A percentile compares a stretch with the other conserved stretches of the same genome.
Evolutionary conservation across 1,140 invertebrate species (phyloP).

Genomic region (Manduca sexta): DNA sequence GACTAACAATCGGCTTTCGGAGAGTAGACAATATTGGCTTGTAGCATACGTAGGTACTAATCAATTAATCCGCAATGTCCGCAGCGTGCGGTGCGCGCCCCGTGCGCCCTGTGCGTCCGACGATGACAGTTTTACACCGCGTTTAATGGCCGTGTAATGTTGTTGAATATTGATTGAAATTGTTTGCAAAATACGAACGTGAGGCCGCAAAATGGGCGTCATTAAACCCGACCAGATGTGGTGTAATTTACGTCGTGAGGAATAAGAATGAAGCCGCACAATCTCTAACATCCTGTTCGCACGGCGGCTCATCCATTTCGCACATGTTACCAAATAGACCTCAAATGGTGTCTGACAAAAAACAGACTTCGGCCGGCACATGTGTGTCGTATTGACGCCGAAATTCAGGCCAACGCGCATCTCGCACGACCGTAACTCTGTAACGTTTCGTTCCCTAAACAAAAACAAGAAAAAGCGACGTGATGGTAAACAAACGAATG

Average conservation of each 20-base stretch:
- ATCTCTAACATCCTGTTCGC: conserved; percentile 38
- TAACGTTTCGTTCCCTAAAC: conserved; percentile 1
- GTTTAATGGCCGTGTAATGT: neutral
- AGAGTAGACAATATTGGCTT: conserved; percentile 31
- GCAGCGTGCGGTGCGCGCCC: neutral
- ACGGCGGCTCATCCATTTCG: conserved; percentile 38
- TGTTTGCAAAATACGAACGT: neutral
- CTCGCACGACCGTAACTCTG: conserved; percentile 18
- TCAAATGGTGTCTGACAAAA: conserved; percentile 62
- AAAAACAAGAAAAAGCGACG: conserved; percentile 12
- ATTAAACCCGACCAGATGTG: too few species aligned
- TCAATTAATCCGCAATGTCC: conserved; percentile 32
- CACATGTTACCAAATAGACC: conserved; percentile 57
- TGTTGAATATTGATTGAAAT: neutral
- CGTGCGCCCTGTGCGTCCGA: neutral
- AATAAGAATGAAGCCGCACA: conserved; percentile 38
- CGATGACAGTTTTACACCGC: conserved; percentile 3
- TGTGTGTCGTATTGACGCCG: conserved; percentile 34
- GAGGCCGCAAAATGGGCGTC: neutral
- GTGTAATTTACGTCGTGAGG: neutral
- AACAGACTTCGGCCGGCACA: conserved; percentile 52
- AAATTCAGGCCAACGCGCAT: conserved; percentile 36
- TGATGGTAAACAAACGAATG: conserved; percentile 28
- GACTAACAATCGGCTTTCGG: conserved; percentile 46
- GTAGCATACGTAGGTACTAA: conserved; percentile 52